Evolutionary conservation across 23 tunicate genomes (phyloP).

Genomic region (Phallusia fumigata): DNA sequence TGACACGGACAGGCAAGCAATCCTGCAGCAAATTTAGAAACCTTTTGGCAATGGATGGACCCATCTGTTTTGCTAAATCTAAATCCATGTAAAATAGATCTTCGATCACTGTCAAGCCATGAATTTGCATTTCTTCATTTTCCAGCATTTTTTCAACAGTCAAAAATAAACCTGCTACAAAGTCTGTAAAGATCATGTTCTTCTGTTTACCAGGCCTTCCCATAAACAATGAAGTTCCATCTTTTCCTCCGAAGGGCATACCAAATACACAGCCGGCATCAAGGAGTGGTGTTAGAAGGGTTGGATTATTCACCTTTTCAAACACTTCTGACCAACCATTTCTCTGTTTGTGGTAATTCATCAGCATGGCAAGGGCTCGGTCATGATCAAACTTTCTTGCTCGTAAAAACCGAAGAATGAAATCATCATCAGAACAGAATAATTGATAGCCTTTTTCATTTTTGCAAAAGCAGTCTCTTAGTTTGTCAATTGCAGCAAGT

Average conservation of each 20-base stretch:
- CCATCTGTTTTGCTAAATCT: slow-evolving; percentile 54
- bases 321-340: slow-evolving; percentile 49
- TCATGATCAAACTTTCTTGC: slow-evolving; percentile 78
- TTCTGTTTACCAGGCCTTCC: slow-evolving; percentile 61
- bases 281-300: slow-evolving; percentile 24
- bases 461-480: slow-evolving; percentile 24
- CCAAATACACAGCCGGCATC: slow-evolving; percentile 35
- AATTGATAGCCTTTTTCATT: slow-evolving; percentile 8
- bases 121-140: slow-evolving; percentile 64
- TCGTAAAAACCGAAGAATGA: slow-evolving; percentile 65
- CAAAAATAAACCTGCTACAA: slow-evolving; percentile 39
- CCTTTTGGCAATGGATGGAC: slow-evolving; percentile 56
- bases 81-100: slow-evolving; percentile 42
- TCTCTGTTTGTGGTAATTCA: slow-evolving; percentile 51
- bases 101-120: slow-evolving; percentile 58
- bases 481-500: slow-evolving; percentile 47
- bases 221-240: slow-evolving; percentile 62
- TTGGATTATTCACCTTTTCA: slow-evolving; percentile 67
- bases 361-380: slow-evolving; percentile 51
- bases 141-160: slow-evolving; percentile 45
- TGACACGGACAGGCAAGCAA: slow-evolving; percentile 57
- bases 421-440: slow-evolving; percentile 31
- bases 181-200: slow-evolving; percentile 34
- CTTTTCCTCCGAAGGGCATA: slow-evolving; percentile 31
- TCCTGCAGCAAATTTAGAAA: slow-evolving; percentile 54